A percentile compares a stretch with the other conserved stretches of the same genome.
These are phyloP conservation scores for Anthoscopus minutus DNA, from an alignment of 2,113 vertebrate species.

Conservation along the genomic window DNA sequence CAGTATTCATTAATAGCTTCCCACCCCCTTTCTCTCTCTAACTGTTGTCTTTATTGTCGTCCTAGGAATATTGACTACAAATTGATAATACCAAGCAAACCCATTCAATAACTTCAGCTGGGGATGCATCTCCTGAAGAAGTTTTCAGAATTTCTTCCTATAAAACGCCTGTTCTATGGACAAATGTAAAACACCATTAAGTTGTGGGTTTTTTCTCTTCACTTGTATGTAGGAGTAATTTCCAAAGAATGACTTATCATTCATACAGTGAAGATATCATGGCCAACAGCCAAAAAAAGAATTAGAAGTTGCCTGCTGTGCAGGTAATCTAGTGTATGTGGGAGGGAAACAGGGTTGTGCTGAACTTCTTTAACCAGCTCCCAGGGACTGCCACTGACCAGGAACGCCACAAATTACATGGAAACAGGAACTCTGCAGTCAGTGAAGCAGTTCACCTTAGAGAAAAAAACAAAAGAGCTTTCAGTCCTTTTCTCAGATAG, in stretches of 20 bases:
- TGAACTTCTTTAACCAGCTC: neutral
- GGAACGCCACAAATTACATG: neutral
- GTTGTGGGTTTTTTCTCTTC: accelerated
- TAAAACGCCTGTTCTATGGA: neutral
- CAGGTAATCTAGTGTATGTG: neutral
- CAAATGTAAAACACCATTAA: neutral
- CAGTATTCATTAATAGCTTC: neutral
- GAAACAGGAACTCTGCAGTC: neutral
- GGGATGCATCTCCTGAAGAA: neutral
- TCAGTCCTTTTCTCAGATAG: neutral
- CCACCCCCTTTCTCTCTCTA: neutral
- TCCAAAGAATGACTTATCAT: neutral
- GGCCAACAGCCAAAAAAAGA: neutral
- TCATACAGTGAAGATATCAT: neutral
- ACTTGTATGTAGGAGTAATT: neutral
- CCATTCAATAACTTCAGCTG: neutral
- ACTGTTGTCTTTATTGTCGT: neutral
- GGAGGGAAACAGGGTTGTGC: neutral
- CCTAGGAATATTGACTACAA: neutral
- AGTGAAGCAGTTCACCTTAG: neutral
- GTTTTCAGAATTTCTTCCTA: neutral
- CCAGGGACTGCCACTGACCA: neutral
- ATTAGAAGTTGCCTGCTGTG: neutral
- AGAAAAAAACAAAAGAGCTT: neutral
- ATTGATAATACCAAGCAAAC: neutral